A percentile compares a stretch with the other conserved stretches of the same genome.
phyloP scores from a whole-genome alignment of 2,888 invertebrate species.

The Trachelus tabidus region DNA sequence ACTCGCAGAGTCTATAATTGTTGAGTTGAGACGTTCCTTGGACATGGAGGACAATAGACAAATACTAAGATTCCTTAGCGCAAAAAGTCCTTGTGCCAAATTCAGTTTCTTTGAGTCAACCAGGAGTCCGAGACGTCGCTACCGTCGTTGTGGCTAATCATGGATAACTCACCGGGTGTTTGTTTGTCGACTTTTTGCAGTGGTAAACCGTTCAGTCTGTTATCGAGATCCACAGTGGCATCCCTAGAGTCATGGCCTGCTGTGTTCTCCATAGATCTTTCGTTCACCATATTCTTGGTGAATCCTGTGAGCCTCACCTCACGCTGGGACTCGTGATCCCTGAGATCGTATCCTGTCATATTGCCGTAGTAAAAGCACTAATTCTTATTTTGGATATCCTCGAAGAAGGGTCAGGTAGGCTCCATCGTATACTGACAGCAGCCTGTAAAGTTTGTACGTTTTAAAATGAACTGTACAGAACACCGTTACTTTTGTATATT shows the following conservation, averaged over 20 bases:
- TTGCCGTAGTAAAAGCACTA: neutral
- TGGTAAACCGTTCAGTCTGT: constrained; percentile 8
- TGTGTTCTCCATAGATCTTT: neutral
- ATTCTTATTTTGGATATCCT: neutral
- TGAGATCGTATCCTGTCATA: constrained; percentile 57
- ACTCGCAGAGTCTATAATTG: neutral
- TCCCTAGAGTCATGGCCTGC: neutral
- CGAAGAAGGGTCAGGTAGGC: constrained; percentile 28
- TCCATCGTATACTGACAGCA: constrained; percentile 36
- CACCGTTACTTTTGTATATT: neutral
- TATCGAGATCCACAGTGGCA: neutral
- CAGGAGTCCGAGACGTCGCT: constrained; percentile 7
- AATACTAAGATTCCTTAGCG: neutral
- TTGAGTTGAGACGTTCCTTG: neutral
- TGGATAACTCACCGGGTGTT: constrained; percentile 36
- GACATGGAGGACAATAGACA: neutral
- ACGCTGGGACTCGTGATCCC: constrained; percentile 46
- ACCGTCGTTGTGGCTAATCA: neutral
- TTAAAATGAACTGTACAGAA: neutral
- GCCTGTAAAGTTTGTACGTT: neutral
- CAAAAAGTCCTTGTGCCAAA: constrained; percentile 3
- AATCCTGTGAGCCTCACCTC: constrained; percentile 58
- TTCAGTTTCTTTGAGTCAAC: constrained; percentile 2
- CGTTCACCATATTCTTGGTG: constrained; percentile 23
- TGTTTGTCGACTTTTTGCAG: constrained; percentile 32